These are phyloP conservation scores for Euplexia lucipara DNA, from an alignment of 2,888 invertebrate genomes.

Conservation along the genomic window DNA sequence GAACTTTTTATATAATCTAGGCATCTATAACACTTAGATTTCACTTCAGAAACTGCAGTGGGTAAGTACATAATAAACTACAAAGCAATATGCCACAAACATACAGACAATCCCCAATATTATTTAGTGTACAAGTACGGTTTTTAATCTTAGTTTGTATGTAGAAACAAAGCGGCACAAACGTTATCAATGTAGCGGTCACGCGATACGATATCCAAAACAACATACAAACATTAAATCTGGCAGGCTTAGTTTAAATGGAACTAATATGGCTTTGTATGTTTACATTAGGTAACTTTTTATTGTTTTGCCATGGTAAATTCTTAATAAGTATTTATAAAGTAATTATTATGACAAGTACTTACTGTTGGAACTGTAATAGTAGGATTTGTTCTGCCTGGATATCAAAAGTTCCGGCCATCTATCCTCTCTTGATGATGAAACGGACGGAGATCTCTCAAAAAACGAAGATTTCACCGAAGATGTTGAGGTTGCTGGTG, in stretches of 20 bases:
- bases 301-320: not conserved
- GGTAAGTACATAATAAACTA: not conserved
- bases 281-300: not conserved
- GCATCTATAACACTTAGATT: no score
- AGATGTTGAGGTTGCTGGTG: slow-evolving; percentile 81
- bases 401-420: slow-evolving; percentile 89
- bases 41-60: not conserved
- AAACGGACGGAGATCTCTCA: slow-evolving; percentile 83
- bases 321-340: not conserved
- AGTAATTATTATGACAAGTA: slow-evolving; percentile 49
- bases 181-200: slow-evolving; percentile 51
- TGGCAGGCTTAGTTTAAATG: not conserved
- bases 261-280: not conserved
- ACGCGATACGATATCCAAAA: slow-evolving; percentile 51
- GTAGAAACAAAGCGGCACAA: slow-evolving; percentile 13
- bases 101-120: not conserved
- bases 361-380: slow-evolving; percentile 86
- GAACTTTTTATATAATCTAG: not conserved
- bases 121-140: slow-evolving; percentile 6
- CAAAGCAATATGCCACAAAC: not conserved
- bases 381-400: slow-evolving; percentile 85
- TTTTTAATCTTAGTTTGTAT: slow-evolving; percentile 25
- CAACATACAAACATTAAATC: slow-evolving; percentile 2
- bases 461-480: slow-evolving; percentile 79
- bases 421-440: slow-evolving; percentile 85